phyloP scores from a whole-genome alignment of 2,888 invertebrate genomes.

The Auanema sp. region DNA sequence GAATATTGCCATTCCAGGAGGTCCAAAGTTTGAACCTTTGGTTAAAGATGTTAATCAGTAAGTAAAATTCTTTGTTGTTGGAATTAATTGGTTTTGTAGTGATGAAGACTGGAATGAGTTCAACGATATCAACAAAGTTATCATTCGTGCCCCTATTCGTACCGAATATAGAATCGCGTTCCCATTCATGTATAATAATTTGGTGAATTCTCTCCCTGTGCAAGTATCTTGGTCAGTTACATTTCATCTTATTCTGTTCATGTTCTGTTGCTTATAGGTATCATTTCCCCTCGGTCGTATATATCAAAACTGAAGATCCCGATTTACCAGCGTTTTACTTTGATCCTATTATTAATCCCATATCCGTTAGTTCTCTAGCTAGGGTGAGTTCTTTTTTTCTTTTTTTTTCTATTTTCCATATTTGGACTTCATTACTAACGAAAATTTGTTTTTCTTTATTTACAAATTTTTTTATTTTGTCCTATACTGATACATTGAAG shows the following conservation, averaged over 20 bases:
- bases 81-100: constrained; percentile 66
- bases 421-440: too few species aligned
- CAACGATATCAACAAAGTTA: constrained; percentile 99
- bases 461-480: background rate
- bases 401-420: too few species aligned
- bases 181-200: constrained; percentile 95
- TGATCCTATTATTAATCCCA: constrained; percentile 98
- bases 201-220: constrained; percentile 79
- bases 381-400: constrained; percentile 53
- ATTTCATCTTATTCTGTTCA: background rate
- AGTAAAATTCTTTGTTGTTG: constrained; percentile 60
- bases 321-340: constrained; percentile 99
- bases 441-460: background rate
- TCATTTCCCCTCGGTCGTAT: constrained; percentile 97
- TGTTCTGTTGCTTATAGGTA: constrained; percentile 75
- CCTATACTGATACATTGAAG: constrained; percentile 4
- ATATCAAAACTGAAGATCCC: constrained; percentile 99
- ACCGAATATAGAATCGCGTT: constrained; percentile 99
- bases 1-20: constrained; percentile 99
- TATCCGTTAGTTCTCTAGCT: constrained; percentile 84
- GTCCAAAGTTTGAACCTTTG: constrained; percentile 97
- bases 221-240: constrained; percentile 89
- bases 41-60: constrained; percentile 95
- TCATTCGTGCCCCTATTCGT: constrained; percentile 94
- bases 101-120: constrained; percentile 99